Conservation (phyloP, 2,113 vertebrate genomes). For the Pyxicephalus adspersus region DNA sequence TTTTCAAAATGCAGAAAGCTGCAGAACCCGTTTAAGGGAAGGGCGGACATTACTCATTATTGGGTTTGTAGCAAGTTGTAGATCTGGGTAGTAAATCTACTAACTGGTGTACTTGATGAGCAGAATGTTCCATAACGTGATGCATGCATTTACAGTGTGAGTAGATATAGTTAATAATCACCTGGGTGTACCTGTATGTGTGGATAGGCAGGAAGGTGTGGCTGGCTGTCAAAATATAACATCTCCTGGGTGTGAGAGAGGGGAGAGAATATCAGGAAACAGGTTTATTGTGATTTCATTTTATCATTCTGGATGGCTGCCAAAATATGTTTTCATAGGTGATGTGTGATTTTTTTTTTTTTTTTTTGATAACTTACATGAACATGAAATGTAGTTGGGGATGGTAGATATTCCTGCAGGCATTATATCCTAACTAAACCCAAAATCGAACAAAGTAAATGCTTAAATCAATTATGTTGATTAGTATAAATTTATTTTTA, state of each 20-base stretch:
- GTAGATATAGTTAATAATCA: not conserved
- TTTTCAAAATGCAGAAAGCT: not conserved
- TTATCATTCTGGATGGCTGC: not conserved
- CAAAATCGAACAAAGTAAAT: too few species aligned
- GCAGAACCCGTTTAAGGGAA: not conserved
- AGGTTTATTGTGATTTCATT: not conserved
- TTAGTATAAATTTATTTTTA: too few species aligned
- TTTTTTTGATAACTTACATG: too few species aligned
- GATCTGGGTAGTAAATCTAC: not conserved
- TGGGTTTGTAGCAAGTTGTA: not conserved
- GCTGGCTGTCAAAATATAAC: slow-evolving; percentile 24
- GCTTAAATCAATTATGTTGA: too few species aligned
- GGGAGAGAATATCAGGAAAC: not conserved
- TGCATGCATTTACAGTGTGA: not conserved
- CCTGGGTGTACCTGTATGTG: slow-evolving; percentile 3
- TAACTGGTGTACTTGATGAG: not conserved
- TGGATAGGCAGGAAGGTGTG: slow-evolving; percentile 13
- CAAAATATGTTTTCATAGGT: not conserved
- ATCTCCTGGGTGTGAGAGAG: slow-evolving; percentile 14
- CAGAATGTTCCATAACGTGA: not conserved
- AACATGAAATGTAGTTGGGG: too few species aligned
- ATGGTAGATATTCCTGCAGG: too few species aligned
- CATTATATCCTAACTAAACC: too few species aligned
- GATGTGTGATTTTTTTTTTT: too few species aligned
- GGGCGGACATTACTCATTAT: not conserved